phyloP scores from a whole-genome alignment of 2,888 invertebrate species.

The Venusia cambrica region DNA sequence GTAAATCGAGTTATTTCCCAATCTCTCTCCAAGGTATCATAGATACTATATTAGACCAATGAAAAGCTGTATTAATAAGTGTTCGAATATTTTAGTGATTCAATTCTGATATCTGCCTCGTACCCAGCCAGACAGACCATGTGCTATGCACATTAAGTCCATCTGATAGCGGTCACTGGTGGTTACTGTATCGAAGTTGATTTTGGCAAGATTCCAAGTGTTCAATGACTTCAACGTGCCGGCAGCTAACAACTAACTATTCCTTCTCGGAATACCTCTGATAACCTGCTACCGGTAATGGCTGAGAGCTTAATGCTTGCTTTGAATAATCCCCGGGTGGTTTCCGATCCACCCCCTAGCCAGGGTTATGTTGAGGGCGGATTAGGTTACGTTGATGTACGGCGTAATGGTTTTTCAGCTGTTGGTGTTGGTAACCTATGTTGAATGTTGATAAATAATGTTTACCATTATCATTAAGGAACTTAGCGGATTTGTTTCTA shows the following conservation, averaged over 20 bases:
- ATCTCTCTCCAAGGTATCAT: too few species aligned
- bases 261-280: constrained; percentile 54
- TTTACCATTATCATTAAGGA: too few species aligned
- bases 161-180: constrained; percentile 41
- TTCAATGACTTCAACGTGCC: constrained; percentile 35
- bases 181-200: constrained; percentile 36
- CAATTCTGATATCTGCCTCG: too few species aligned
- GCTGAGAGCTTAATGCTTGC: constrained; percentile 53
- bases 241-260: constrained; percentile 43
- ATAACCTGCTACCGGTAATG: constrained; percentile 58
- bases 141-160: constrained; percentile 34
- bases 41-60: too few species aligned
- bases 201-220: constrained; percentile 58
- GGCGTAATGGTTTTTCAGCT: constrained; percentile 29
- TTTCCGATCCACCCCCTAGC: constrained; percentile 30
- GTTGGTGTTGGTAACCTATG: constrained; percentile 43
- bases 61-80: too few species aligned
- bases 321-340: constrained; percentile 52
- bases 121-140: constrained; percentile 13
- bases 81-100: too few species aligned
- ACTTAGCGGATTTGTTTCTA: too few species aligned
- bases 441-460: constrained; percentile 33
- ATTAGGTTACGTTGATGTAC: constrained; percentile 49
- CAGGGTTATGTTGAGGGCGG: constrained; percentile 39
- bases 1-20: too few species aligned